Conservation (phyloP, 2,113 vertebrate species). For the Clinocottus analis region DNA sequence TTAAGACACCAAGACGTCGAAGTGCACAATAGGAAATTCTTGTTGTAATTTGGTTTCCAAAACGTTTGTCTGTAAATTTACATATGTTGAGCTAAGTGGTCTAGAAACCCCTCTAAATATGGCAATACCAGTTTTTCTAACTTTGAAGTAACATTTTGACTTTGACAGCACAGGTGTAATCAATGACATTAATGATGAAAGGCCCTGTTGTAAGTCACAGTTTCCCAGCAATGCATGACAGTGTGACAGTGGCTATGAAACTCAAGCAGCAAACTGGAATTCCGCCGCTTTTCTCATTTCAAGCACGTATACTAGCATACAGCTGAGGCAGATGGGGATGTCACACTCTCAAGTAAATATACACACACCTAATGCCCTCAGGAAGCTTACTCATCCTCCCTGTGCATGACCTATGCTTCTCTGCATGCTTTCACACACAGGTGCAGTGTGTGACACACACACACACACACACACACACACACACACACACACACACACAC, state of each 20-base stretch:
- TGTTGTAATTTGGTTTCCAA: neutral
- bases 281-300: neutral
- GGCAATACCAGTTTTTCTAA: neutral
- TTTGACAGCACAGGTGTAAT: neutral
- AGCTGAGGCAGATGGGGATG: no score
- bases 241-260: neutral
- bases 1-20: neutral
- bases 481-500: neutral
- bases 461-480: conserved; percentile 4
- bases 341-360: neutral
- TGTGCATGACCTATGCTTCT: conserved; percentile 39
- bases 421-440: conserved; percentile 52
- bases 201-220: neutral
- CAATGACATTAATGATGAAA: neutral
- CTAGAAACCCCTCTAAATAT: neutral
- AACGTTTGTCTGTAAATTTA: neutral
- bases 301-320: no score
- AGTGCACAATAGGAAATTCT: no score
- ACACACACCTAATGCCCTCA: conserved; percentile 7
- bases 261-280: neutral
- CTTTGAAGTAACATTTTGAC: neutral
- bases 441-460: conserved; percentile 5
- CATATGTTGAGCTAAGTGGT: neutral
- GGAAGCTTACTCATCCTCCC: conserved; percentile 31
- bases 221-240: neutral